A percentile compares a stretch with the other conserved stretches of the same genome.
phyloP scores from a whole-genome alignment of 1,140 invertebrate genomes.

The Formica selysi region DNA sequence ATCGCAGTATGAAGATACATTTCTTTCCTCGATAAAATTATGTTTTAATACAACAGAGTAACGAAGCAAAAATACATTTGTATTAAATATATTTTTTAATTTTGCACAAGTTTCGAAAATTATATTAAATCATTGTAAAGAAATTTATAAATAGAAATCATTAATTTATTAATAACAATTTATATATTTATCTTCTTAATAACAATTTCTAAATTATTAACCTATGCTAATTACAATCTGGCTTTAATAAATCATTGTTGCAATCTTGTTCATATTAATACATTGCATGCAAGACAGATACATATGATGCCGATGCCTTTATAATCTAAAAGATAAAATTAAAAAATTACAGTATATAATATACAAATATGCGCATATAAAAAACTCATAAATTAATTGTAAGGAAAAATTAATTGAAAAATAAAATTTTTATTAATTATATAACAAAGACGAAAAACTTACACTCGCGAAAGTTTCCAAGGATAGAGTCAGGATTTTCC shows the following conservation, averaged over 20 bases:
- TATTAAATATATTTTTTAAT: background rate
- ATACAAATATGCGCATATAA: background rate
- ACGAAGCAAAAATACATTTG: background rate
- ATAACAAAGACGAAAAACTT: background rate
- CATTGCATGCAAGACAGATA: constrained; percentile 58
- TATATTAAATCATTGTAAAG: background rate
- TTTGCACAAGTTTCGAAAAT: background rate
- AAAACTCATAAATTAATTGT: background rate
- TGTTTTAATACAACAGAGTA: background rate
- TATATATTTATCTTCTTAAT: background rate
- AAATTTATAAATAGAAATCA: background rate
- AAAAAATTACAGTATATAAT: background rate
- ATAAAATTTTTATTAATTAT: constrained; percentile 36
- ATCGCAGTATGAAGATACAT: background rate
- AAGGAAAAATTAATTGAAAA: no score
- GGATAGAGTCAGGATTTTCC: constrained; percentile 56
- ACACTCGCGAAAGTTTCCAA: constrained; percentile 52
- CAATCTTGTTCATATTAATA: constrained; percentile 22
- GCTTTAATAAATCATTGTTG: background rate
- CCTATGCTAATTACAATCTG: background rate
- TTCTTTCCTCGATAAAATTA: background rate
- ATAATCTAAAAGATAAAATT: constrained; percentile 44
- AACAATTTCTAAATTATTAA: constrained; percentile 12
- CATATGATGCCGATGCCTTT: constrained; percentile 52
- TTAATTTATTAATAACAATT: constrained; percentile 28